These are phyloP conservation scores for Sphaeramia orbicularis DNA, from an alignment of 2,797 vertebrate species.

Conservation along the genomic window DNA sequence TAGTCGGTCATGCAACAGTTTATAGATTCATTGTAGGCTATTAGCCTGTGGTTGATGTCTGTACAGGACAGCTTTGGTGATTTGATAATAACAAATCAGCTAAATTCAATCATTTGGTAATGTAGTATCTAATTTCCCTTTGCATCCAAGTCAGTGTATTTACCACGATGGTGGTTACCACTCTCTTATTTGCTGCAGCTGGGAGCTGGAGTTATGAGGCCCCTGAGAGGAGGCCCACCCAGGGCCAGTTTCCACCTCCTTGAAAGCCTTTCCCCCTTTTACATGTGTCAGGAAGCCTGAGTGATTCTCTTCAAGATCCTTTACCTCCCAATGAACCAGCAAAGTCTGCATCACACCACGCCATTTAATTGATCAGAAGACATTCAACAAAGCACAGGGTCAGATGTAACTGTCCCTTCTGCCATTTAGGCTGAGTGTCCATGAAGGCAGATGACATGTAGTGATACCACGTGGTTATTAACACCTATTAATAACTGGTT, in stretches of 20 bases:
- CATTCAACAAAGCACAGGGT: conserved; percentile 69
- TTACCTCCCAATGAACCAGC: conserved; percentile 63
- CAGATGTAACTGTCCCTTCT: conserved; percentile 55
- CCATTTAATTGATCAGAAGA: conserved; percentile 77
- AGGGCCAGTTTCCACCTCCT: conserved; percentile 64
- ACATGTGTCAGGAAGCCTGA: conserved; percentile 69
- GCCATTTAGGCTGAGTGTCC: conserved; percentile 57
- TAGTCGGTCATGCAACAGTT: conserved; percentile 16
- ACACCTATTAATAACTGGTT: too few relatives aligned
- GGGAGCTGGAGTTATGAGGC: conserved; percentile 74
- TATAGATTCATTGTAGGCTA: conserved; percentile 13
- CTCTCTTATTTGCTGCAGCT: conserved; percentile 74
- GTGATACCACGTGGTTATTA: conserved; percentile 10
- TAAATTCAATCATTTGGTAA: conserved; percentile 62
- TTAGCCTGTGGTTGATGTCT: conserved; percentile 42
- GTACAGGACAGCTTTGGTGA: conserved; percentile 37
- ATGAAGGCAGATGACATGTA: conserved; percentile 61
- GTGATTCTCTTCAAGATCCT: conserved; percentile 73
- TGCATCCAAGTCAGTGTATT: conserved; percentile 41
- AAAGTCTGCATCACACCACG: conserved; percentile 65
- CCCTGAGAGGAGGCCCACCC: conserved; percentile 76
- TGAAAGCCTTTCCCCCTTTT: conserved; percentile 62
- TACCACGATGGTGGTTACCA: conserved; percentile 59
- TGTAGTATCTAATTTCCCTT: conserved; percentile 59
- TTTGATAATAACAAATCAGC: conserved; percentile 49